These are phyloP conservation scores for Pardalotus punctatus DNA, from an alignment of 2,113 vertebrate genomes.

Conservation along the genomic window DNA sequence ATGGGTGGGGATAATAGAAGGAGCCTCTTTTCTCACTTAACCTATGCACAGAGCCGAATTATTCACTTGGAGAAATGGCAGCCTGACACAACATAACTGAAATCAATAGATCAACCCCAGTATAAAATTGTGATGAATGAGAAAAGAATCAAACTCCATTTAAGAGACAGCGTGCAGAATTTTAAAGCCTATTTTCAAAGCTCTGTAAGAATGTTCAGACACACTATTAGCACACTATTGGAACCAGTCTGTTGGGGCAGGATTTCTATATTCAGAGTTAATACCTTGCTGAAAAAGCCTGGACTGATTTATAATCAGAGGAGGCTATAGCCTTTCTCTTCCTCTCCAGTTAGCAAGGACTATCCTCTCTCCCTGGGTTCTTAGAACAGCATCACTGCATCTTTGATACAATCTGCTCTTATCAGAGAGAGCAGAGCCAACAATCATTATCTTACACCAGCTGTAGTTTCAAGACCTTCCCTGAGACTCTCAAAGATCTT, in stretches of 20 bases:
- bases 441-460: not conserved
- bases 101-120: slow-evolving; percentile 24
- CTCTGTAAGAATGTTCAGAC: not conserved
- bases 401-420: not conserved
- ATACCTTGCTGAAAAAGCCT: not conserved
- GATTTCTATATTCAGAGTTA: not conserved
- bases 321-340: not conserved
- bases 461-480: not conserved
- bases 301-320: not conserved
- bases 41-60: not conserved
- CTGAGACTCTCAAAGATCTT: not conserved
- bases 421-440: not conserved
- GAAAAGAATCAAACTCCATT: not conserved
- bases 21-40: slow-evolving; percentile 40
- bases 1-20: slow-evolving; percentile 27
- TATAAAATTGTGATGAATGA: slow-evolving; percentile 22
- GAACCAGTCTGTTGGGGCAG: not conserved
- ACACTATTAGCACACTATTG: not conserved
- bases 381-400: not conserved
- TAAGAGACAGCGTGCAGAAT: not conserved
- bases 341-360: not conserved
- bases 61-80: slow-evolving; percentile 30
- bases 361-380: not conserved
- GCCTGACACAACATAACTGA: slow-evolving; percentile 19
- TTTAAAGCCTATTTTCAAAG: slow-evolving; percentile 39